Evolutionary conservation across 2,113 vertebrate genomes (phyloP).

Genomic region (Paratilapia polleni): DNA sequence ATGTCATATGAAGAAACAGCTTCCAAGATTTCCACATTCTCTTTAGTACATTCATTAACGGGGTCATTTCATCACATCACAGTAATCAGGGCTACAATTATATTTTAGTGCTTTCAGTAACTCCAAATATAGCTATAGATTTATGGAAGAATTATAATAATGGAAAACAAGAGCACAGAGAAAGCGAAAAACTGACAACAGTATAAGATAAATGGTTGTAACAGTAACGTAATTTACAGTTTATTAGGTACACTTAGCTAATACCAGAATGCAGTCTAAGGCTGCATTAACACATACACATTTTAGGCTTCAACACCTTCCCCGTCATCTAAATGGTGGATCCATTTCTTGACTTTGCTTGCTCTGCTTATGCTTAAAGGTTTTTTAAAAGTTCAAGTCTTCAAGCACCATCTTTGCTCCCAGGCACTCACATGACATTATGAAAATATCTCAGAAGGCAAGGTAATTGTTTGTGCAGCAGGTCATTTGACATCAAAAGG

Average conservation of each 20-base stretch:
- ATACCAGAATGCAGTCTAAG: background rate
- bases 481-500: background rate
- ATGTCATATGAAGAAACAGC: conserved; percentile 21
- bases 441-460: background rate
- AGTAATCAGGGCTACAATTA: conserved; percentile 12
- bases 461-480: background rate
- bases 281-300: background rate
- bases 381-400: background rate
- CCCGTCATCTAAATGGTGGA: background rate
- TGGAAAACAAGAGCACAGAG: background rate
- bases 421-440: background rate
- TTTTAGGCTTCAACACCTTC: background rate
- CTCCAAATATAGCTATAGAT: conserved; percentile 1
- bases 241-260: background rate
- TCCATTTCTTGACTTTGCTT: background rate
- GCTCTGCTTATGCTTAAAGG: background rate
- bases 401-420: background rate
- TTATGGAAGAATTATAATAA: background rate
- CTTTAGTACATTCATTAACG: background rate
- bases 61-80: conserved; percentile 3
- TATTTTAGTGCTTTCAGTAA: background rate
- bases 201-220: background rate
- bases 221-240: background rate
- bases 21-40: background rate
- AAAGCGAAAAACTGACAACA: background rate